Conservation (phyloP, 2,113 vertebrate genomes). For the Microcebus lehilahytsara region DNA sequence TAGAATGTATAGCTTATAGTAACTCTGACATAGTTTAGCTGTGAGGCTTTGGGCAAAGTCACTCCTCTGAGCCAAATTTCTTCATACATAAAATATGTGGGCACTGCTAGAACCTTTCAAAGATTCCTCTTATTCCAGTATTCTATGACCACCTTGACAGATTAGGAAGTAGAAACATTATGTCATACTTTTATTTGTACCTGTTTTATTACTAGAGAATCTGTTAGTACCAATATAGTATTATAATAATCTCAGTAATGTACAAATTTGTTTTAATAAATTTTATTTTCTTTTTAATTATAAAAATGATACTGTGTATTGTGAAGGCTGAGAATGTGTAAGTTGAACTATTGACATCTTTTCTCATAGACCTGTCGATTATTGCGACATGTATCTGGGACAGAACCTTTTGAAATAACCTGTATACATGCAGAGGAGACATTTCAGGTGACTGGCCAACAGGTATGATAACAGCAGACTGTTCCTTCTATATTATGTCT, state of each 20-base stretch:
- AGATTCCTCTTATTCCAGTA: not conserved
- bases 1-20: not conserved
- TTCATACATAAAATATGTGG: not conserved
- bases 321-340: not conserved
- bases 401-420: slow-evolving; percentile 96
- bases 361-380: slow-evolving; percentile 90
- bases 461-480: slow-evolving; percentile 85
- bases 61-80: not conserved
- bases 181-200: not conserved
- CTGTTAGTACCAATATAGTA: not conserved
- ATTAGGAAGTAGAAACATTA: not conserved
- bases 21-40: not conserved
- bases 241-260: not conserved
- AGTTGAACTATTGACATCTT: slow-evolving; percentile 19
- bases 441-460: slow-evolving; percentile 97
- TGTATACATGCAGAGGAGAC: slow-evolving; percentile 97
- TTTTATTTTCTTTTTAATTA: slow-evolving; percentile 10
- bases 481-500: not conserved
- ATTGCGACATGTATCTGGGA: slow-evolving; percentile 95
- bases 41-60: not conserved
- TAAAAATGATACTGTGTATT: not conserved
- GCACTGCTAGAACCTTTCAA: not conserved
- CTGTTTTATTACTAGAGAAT: slow-evolving; percentile 6
- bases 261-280: not conserved
- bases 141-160: not conserved